A percentile compares a stretch with the other conserved stretches of the same genome.
Conservation (phyloP, 2,113 vertebrate genomes). For the Amia ocellicauda region DNA sequence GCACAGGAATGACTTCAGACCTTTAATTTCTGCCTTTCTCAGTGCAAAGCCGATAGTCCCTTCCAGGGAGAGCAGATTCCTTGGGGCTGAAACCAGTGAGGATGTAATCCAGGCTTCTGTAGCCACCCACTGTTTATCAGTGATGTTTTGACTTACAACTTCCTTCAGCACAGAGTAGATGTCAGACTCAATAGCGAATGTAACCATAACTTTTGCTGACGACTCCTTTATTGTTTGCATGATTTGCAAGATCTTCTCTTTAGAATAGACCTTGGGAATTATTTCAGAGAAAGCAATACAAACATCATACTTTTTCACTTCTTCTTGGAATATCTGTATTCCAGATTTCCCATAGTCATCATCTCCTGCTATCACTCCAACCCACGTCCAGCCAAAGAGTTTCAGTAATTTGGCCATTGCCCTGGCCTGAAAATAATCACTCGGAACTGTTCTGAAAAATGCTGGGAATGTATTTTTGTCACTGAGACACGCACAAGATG, state of each 20-base stretch:
- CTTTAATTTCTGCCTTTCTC: slow-evolving; percentile 38
- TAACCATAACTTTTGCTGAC: slow-evolving; percentile 43
- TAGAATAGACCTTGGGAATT: slow-evolving; percentile 37
- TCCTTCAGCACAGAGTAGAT: slow-evolving; percentile 40
- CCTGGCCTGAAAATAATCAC: slow-evolving; percentile 45
- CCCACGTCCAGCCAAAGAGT: slow-evolving; percentile 48
- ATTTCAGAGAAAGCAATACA: slow-evolving; percentile 46
- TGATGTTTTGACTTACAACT: slow-evolving; percentile 44
- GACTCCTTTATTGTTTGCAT: slow-evolving; percentile 42
- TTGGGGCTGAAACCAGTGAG: slow-evolving; percentile 19
- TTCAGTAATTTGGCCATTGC: slow-evolving; percentile 41
- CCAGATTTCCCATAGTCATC: slow-evolving; percentile 51
- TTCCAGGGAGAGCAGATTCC: slow-evolving; percentile 31
- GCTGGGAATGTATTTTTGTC: slow-evolving; percentile 37
- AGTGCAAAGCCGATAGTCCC: slow-evolving; percentile 55
- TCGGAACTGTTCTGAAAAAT: slow-evolving; percentile 46
- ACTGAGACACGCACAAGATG: slow-evolving; percentile 45
- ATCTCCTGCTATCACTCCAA: slow-evolving; percentile 43
- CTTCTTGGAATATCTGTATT: slow-evolving; percentile 42
- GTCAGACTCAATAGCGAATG: slow-evolving; percentile 41
- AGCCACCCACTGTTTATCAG: slow-evolving; percentile 51
- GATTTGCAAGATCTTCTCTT: slow-evolving; percentile 33
- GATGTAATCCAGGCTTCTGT: slow-evolving; percentile 51
- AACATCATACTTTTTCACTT: slow-evolving; percentile 36
- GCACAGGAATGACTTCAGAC: slow-evolving; percentile 42